Evolutionary conservation across 2,888 invertebrate species (phyloP).

Genomic region (Coleophora flavipennella): DNA sequence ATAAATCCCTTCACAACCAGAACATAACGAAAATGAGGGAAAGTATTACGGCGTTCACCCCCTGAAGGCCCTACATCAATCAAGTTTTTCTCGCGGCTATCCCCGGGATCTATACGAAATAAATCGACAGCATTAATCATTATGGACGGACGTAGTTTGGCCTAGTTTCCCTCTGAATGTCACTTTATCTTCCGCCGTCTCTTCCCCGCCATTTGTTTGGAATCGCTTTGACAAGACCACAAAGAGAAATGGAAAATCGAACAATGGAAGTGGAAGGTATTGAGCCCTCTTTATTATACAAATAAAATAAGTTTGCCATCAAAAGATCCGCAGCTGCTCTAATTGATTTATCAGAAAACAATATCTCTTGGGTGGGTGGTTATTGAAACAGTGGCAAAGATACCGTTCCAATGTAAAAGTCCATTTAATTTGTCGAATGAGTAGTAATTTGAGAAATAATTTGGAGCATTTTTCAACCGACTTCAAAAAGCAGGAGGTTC

Average conservation of each 20-base stretch:
- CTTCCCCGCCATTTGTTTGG: constrained; percentile 28
- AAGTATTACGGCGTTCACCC: constrained; percentile 38
- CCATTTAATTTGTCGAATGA: no score
- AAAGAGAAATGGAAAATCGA: constrained; percentile 3
- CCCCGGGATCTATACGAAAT: constrained; percentile 38
- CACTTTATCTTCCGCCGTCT: constrained; percentile 33
- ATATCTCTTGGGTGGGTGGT: no score
- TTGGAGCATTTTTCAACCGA: no score
- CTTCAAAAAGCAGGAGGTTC: no score
- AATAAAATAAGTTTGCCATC: no score
- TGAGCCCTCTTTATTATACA: no score
- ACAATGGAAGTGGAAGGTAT: neutral
- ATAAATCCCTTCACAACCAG: constrained; percentile 23
- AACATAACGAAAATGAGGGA: constrained; percentile 31
- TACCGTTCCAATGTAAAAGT: no score
- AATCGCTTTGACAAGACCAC: constrained; percentile 25
- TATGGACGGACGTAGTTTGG: constrained; percentile 43
- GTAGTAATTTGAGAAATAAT: no score
- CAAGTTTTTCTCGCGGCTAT: constrained; percentile 44
- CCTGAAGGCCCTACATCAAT: constrained; percentile 47
- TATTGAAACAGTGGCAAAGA: no score
- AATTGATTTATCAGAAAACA: no score
- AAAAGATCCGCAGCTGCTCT: no score
- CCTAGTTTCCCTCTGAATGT: constrained; percentile 33
- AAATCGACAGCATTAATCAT: constrained; percentile 61